Evolutionary conservation across 2,888 invertebrate genomes (phyloP).

Genomic region (Caenorhabditis drosophilae): DNA sequence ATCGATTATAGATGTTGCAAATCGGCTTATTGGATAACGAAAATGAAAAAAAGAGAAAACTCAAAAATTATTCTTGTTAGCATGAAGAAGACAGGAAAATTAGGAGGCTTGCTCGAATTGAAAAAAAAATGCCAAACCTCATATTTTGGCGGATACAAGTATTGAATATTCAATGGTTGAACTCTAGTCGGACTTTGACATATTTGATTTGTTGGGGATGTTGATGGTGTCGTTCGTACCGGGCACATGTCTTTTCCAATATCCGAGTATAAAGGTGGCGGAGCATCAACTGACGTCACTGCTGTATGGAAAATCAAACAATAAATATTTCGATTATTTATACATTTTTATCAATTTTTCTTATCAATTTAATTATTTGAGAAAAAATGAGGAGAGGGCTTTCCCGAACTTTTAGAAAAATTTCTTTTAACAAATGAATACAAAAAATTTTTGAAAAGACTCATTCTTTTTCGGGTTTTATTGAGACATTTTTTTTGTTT

Average conservation of each 20-base stretch:
- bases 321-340: background rate
- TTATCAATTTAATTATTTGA: background rate
- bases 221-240: slow-evolving; percentile 35
- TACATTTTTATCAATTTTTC: background rate
- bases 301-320: slow-evolving; percentile 17
- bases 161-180: slow-evolving; percentile 43
- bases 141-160: slow-evolving; percentile 45
- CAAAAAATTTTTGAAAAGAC: background rate
- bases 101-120: no score
- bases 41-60: no score
- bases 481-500: background rate
- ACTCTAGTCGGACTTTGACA: slow-evolving; percentile 18
- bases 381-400: background rate
- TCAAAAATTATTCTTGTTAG: no score
- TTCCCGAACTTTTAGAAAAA: background rate
- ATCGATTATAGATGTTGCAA: no score
- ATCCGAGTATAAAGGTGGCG: slow-evolving; percentile 38
- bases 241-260: slow-evolving; percentile 34
- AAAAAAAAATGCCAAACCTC: no score
- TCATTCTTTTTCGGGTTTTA: background rate
- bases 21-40: no score
- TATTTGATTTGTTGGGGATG: background rate
- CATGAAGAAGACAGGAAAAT: no score
- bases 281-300: slow-evolving; percentile 34
- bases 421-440: background rate